Base-by-base conservation (phyloP, 2,113 vertebrate genomes). In the Chaetodon trifascialis region DNA sequence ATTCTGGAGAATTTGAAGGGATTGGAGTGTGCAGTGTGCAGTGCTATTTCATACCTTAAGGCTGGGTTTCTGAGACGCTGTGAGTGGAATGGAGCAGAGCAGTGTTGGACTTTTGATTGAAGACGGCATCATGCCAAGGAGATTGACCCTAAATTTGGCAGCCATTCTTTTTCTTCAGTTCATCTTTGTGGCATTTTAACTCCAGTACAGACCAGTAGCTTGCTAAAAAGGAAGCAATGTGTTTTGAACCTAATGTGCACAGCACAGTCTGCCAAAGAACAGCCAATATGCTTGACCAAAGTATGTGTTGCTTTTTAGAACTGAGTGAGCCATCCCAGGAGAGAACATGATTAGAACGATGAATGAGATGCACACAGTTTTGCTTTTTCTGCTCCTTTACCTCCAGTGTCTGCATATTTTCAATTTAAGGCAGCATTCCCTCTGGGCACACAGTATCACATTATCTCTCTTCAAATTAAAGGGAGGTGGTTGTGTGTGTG, bases 31-130 rank as follows among this genome's bases (percentile, higher is more conserved):
- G 19, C 76, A 73, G 59, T 56, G 74, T 62, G 19, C 76, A 40
- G 62, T 5, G 59, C 73, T 73, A 69, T 87, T 89, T 90, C 67
- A 73, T 58, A 81, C 67, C 79, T 65, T 63, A n/a, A 69, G 79
- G 66, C 72, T 73, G 40, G 70, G 2, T 88, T 84, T 79, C 36
- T 76, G 60, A 73, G 80, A 77, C 17, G 40, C 81, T 81, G 49
- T 56, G 30, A 88, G 82, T 73, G 44, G 38, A 84, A 71, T 83
- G 51, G 67, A 80, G 75, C 77, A 60, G 73, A 71, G 73, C 73
- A 42, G 4, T 63, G 65, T 70, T 72, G 19, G 63, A 75, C 78
- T 59, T 88, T 73, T 90, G 86, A 94, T 91, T 90, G 89, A 73
- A 73, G 78, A 62, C 64, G 81, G 67, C 68, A 60, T 86, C 78